These are phyloP conservation scores for Polydrusus cervinus DNA, from an alignment of 2,888 invertebrate species.

Conservation along the genomic window DNA sequence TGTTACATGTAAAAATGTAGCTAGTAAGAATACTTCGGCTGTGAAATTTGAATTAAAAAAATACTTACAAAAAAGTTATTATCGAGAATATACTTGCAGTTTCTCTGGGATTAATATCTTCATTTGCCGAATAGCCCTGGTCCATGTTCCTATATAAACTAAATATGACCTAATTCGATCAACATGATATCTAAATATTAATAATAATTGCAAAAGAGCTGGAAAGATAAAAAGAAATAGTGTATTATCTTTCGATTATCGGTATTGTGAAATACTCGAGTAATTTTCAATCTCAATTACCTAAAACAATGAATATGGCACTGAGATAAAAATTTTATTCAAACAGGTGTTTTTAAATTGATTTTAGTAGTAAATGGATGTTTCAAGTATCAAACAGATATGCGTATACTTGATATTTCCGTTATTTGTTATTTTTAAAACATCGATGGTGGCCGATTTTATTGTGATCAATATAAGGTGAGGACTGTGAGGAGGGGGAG, in stretches of 20 bases:
- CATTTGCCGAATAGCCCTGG: slow-evolving; percentile 45
- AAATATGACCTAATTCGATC: not conserved
- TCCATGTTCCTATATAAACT: slow-evolving; percentile 52
- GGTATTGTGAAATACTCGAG: not conserved
- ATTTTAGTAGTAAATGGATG: too few species aligned
- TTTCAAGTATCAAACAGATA: too few species aligned
- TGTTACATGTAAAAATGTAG: too few species aligned
- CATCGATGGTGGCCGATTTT: too few species aligned
- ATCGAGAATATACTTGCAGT: slow-evolving; percentile 58
- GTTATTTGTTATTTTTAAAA: too few species aligned
- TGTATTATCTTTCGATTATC: slow-evolving; percentile 7
- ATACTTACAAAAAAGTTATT: slow-evolving; percentile 59
- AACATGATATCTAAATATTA: slow-evolving; percentile 4
- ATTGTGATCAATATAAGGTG: too few species aligned
- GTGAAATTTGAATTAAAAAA: not conserved
- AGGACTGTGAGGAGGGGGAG: too few species aligned
- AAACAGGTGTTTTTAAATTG: too few species aligned
- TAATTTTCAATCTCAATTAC: not conserved
- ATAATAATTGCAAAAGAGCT: not conserved
- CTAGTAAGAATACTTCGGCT: too few species aligned
- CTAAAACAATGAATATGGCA: not conserved
- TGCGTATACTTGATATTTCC: too few species aligned
- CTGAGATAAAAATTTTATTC: too few species aligned
- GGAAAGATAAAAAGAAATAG: not conserved
- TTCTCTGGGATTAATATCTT: slow-evolving; percentile 56